Percentiles rank a stretch among this genome's conserved stretches.
phyloP scores from a whole-genome alignment of 2,797 vertebrate genomes.

The Crypturellus tataupa region DNA sequence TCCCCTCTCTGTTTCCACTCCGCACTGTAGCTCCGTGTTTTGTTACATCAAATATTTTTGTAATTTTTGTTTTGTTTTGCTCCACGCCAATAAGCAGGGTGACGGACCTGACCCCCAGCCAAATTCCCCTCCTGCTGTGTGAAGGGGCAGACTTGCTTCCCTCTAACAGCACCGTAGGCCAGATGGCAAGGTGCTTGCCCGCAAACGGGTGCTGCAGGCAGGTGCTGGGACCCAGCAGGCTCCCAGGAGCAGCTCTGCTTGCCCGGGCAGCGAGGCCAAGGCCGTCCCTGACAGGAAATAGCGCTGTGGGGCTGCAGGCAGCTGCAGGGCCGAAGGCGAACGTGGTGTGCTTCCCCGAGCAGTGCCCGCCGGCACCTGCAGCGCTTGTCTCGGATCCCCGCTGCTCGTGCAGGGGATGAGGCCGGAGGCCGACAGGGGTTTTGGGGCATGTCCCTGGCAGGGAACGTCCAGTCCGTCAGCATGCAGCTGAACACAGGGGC shows the following conservation, averaged over 20 bases:
- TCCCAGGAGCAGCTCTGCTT: rapidly evolving
- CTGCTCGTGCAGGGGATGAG: background rate
- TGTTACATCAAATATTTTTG: background rate
- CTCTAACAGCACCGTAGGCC: no score
- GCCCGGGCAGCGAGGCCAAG: rapidly evolving
- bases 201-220: background rate
- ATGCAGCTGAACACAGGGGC: background rate
- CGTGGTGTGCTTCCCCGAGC: rapidly evolving
- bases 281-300: background rate
- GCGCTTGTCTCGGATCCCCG: rapidly evolving
- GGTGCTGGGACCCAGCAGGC: rapidly evolving
- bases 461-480: background rate
- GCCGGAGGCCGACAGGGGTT: background rate
- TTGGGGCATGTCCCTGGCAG: background rate
- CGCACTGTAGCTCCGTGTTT: background rate
- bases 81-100: background rate
- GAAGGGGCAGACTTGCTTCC: background rate
- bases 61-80: background rate
- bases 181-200: rapidly evolving
- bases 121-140: no score
- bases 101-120: background rate
- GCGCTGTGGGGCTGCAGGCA: background rate
- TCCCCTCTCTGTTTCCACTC: background rate
- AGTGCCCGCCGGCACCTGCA: no score
- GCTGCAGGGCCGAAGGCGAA: background rate